Base-by-base conservation (phyloP, 2,113 vertebrate species). In the Megaceryle torquata region DNA sequence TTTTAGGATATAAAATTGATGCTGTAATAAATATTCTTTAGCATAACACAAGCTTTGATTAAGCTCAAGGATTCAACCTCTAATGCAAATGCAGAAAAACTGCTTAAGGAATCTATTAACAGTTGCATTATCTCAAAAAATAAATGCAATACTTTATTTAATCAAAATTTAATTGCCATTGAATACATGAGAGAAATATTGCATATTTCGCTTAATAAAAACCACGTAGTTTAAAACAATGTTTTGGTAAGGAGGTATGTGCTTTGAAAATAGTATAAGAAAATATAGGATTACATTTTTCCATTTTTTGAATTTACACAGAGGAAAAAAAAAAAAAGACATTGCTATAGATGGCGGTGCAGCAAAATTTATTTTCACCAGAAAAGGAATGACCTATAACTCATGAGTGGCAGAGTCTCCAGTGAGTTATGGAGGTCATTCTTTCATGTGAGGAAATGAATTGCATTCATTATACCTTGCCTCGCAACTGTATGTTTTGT, bases 351-450 rank as follows among this genome's bases (percentile, higher is more conserved):
- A 96, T 1, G 77, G 94, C 10, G 35, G 86, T 92, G 90, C 68
- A 6, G 93, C 89, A 97, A 89, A 98, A 98, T 98, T 98, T 98
- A 97, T 98, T 98, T 98, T 97, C 96, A 92, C 96, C 95, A 93
- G 97, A 92, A 97, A 96, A 96, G 88, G 96, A 98, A 98, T 97
- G 97, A 98, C 94, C 96, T 94, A 98, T 98, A 98, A 98, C 93
- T 98, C 98, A 98, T 59, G 88, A 97, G 91, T 96, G 97, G 96
- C 97, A 97, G 97, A 63, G 92, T 94, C 97, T 98, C 96, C 85
- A 97, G 89, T 98, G 97, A 98, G 82, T 98, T 98, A 98, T 98
- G 96, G 97, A 98, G 97, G 98, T 97, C 97, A 97, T 96, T 98
- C 97, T 97, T 96, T 96, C 96, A 91, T 94, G 93, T 92, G 95